These are phyloP conservation scores for Halictus ligatus DNA, from an alignment of 2,888 invertebrate genomes.

Conservation along the genomic window DNA sequence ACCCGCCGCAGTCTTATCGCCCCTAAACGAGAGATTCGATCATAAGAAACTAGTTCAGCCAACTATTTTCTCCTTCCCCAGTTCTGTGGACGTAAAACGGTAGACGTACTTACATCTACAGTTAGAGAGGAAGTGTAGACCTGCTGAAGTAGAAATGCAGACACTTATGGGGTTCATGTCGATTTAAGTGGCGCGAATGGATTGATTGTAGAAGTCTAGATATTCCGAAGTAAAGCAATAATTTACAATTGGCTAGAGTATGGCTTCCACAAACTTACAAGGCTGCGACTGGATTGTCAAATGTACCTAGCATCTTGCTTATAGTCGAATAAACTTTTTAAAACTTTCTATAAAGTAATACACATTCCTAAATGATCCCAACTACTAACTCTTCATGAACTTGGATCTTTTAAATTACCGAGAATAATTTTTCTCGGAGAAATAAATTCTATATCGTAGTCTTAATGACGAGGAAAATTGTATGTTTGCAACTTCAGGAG, in stretches of 20 bases:
- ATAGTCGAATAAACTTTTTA: background rate
- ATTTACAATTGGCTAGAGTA: background rate
- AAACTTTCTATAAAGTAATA: background rate
- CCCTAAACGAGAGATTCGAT: background rate
- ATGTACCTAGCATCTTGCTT: background rate
- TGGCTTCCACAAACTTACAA: background rate
- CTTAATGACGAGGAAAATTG: too few relatives aligned
- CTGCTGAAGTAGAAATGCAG: background rate
- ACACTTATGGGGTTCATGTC: background rate
- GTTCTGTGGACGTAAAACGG: background rate
- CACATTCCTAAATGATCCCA: background rate
- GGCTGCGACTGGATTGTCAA: background rate
- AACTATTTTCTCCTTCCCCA: background rate
- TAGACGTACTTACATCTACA: background rate
- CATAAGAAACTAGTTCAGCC: background rate
- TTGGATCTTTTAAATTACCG: too few relatives aligned
- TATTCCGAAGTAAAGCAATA: background rate
- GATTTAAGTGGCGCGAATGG: background rate
- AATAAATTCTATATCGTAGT: too few relatives aligned
- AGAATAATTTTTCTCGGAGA: too few relatives aligned
- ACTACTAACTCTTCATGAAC: too few relatives aligned
- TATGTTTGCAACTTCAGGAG: background rate
- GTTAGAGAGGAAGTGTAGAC: background rate
- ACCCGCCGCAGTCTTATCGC: background rate
- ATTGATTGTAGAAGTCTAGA: background rate